Conservation (phyloP, 2,797 vertebrate species). For the Hydrocynus forskahlii region DNA sequence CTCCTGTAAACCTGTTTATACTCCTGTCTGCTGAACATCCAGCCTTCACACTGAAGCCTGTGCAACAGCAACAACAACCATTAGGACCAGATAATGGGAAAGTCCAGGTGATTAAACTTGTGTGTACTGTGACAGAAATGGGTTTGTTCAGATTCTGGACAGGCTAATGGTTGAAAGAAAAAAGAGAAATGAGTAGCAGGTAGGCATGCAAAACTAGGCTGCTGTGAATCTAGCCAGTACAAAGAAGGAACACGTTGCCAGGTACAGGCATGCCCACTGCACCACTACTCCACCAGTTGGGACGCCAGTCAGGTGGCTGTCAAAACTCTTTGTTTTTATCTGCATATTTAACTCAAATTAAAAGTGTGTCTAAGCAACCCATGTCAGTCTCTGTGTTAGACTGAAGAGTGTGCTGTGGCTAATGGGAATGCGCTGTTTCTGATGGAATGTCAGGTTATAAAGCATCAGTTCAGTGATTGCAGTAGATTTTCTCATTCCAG, state of each 20-base stretch:
- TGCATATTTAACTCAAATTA: not conserved
- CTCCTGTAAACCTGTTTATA: conserved; percentile 56
- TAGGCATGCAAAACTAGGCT: conserved; percentile 10
- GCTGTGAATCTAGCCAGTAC: not conserved
- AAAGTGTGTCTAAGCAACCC: not conserved
- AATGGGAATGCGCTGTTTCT: not conserved
- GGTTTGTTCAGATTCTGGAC: conserved; percentile 43
- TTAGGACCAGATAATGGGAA: conserved; percentile 29
- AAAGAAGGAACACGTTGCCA: not conserved
- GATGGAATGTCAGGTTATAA: not conserved
- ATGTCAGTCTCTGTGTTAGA: not conserved
- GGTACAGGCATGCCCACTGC: not conserved
- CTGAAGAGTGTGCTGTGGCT: not conserved
- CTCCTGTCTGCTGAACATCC: conserved; percentile 28
- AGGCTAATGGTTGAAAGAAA: conserved; percentile 19
- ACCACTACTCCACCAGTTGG: no score
- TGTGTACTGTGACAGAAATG: conserved; percentile 38
- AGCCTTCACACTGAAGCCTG: conserved; percentile 15
- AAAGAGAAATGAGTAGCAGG: conserved; percentile 9
- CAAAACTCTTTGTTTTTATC: not conserved
- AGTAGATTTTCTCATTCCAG: not conserved
- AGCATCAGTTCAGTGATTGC: not conserved
- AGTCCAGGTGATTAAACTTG: conserved; percentile 48
- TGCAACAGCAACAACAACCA: conserved; percentile 44
- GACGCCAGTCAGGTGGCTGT: not conserved